These are phyloP conservation scores for Astreopora myriophthalma DNA, from an alignment of 64 coral and sea anemone species.

Conservation along the genomic window DNA sequence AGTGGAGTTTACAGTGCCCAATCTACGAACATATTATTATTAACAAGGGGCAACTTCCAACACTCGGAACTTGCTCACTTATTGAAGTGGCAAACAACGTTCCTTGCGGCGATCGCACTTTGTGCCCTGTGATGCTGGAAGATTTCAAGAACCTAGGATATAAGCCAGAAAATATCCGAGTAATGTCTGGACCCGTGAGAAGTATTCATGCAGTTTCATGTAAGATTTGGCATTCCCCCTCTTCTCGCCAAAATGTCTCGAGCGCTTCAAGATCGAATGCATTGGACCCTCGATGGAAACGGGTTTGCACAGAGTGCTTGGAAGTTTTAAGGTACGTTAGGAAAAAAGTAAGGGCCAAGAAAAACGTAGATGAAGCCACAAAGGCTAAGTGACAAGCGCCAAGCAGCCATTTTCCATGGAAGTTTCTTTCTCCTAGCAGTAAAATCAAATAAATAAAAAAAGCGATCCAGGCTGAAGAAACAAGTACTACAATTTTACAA, in stretches of 20 bases:
- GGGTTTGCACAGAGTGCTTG: not conserved
- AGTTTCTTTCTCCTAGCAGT: slow-evolving; percentile 18
- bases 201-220: not conserved
- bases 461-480: not conserved
- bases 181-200: not conserved
- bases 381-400: not conserved
- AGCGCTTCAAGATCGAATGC: not conserved
- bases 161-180: not conserved
- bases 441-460: not conserved
- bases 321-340: not conserved
- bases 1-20: not conserved
- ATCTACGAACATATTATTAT: not conserved
- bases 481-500: slow-evolving; percentile 10
- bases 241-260: not conserved
- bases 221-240: not conserved
- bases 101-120: not conserved
- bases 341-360: not conserved
- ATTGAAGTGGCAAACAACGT: not conserved
- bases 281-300: not conserved
- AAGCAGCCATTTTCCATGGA: slow-evolving; percentile 31
- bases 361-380: not conserved
- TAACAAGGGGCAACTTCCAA: not conserved
- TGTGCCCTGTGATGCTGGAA: not conserved
- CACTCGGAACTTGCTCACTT: not conserved
- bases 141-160: not conserved